phyloP scores from a whole-genome alignment of 2,888 invertebrate species.

The Barypeithes pellucidus region DNA sequence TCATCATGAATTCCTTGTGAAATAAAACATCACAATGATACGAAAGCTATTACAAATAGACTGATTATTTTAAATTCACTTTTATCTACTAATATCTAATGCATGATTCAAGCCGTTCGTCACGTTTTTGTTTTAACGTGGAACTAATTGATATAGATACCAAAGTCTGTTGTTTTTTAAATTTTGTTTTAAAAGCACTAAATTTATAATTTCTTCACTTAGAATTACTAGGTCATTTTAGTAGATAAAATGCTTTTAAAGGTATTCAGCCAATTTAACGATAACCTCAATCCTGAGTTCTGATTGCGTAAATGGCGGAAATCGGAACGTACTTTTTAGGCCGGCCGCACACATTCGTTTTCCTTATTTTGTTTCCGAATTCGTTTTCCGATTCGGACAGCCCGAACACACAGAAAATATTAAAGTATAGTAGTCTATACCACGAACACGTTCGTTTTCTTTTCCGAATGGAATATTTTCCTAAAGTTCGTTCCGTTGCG shows the following conservation, averaged over 20 bases:
- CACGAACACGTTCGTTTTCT: too few relatives aligned
- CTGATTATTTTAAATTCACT: constrained; percentile 19
- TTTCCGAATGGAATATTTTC: too few relatives aligned
- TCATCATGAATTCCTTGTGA: constrained; percentile 43
- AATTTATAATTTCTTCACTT: not conserved
- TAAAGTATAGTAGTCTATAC: too few relatives aligned
- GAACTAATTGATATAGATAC: constrained; percentile 23
- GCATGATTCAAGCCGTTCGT: not conserved
- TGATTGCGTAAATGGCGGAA: not conserved
- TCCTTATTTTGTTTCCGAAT: too few relatives aligned
- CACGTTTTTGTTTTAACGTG: constrained; percentile 16
- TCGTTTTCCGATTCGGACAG: too few relatives aligned
- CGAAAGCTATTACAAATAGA: constrained; percentile 24
- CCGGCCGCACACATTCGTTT: too few relatives aligned
- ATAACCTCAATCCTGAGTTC: not conserved
- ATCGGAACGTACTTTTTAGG: too few relatives aligned
- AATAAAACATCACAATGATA: constrained; percentile 37
- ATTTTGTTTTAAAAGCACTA: constrained; percentile 14
- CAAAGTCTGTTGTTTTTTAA: constrained; percentile 8
- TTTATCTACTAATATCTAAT: constrained; percentile 21
- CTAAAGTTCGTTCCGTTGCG: too few relatives aligned
- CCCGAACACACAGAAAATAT: too few relatives aligned
- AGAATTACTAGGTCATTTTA: not conserved
- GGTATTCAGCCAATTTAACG: not conserved
- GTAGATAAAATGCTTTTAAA: constrained; percentile 11